phyloP scores from a whole-genome alignment of 2,888 invertebrate genomes.

The Drosophila testacea region DNA sequence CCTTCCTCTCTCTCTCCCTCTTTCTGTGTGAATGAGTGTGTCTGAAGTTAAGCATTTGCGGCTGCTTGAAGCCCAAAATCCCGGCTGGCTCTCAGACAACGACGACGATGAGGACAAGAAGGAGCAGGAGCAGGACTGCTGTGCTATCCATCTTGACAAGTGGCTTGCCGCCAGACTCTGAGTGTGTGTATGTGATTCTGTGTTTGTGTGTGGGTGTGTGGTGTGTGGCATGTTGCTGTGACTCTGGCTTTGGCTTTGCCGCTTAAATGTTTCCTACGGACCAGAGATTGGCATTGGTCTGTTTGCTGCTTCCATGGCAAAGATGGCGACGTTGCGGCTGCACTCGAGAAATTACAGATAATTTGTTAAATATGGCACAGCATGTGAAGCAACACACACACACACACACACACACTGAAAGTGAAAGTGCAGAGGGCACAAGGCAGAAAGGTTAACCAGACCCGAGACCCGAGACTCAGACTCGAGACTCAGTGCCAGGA shows the following conservation, averaged over 20 bases:
- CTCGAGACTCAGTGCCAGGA: background rate
- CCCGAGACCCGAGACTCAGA: too few relatives aligned
- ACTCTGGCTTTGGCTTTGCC: conserved; percentile 40
- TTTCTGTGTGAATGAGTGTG: conserved; percentile 48
- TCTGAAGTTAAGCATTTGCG: conserved; percentile 80
- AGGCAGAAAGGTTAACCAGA: conserved; percentile 11
- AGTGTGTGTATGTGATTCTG: conserved; percentile 15
- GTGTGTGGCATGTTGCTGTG: conserved; percentile 21
- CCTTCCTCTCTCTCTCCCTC: background rate
- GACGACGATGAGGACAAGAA: conserved; percentile 24
- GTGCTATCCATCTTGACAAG: conserved; percentile 79
- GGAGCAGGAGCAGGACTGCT: conserved; percentile 40
- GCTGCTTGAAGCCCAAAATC: conserved; percentile 78
- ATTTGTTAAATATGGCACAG: conserved; percentile 81
- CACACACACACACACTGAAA: background rate
- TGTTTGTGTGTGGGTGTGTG: conserved; percentile 16
- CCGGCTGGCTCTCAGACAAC: conserved; percentile 63
- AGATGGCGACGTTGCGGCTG: conserved; percentile 61
- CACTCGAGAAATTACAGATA: conserved; percentile 82
- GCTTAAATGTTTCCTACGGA: conserved; percentile 44
- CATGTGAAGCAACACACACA: conserved; percentile 21
- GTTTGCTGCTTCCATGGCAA: conserved; percentile 28
- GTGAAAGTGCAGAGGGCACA: conserved; percentile 75
- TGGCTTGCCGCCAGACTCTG: conserved; percentile 61
- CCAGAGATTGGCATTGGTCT: conserved; percentile 34